Conservation (phyloP, 2,113 vertebrate genomes). For the Amphiprion percula region DNA sequence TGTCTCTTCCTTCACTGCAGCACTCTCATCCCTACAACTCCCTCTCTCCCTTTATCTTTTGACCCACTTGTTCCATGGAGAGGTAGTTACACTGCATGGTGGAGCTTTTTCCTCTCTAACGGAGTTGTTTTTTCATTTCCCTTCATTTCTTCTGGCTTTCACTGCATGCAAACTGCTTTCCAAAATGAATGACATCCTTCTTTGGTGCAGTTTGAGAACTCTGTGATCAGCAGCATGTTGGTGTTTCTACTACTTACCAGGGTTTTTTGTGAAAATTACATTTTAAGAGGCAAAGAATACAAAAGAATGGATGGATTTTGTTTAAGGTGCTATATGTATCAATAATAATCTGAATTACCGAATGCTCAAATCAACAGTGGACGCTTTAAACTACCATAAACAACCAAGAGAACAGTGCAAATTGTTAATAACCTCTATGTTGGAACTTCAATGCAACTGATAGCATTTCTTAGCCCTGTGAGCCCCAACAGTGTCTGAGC, state of each 20-base stretch:
- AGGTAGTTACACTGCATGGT: conserved; percentile 88
- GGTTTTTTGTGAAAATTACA: not conserved
- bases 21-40: conserved; percentile 97
- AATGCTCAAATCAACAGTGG: too few relatives aligned
- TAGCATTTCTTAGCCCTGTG: too few relatives aligned
- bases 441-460: too few relatives aligned
- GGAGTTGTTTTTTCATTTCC: conserved; percentile 14
- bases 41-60: conserved; percentile 99
- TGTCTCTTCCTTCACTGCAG: conserved; percentile 87
- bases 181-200: not conserved
- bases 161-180: conserved; percentile 47
- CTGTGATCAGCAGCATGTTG: conserved; percentile 48
- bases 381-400: too few relatives aligned
- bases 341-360: too few relatives aligned
- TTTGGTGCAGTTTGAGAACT: conserved; percentile 29
- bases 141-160: conserved; percentile 7
- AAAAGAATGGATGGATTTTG: not conserved
- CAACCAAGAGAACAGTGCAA: too few relatives aligned
- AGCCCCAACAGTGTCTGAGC: too few relatives aligned
- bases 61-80: conserved; percentile 84
- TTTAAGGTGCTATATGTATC: conserved; percentile 16
- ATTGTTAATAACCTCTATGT: too few relatives aligned
- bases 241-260: not conserved
- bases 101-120: conserved; percentile 40
- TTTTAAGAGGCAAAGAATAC: not conserved